Percentiles rank a stretch among this genome's conserved stretches.
Evolutionary conservation across 2,797 vertebrate species (phyloP).

Genomic region (Myotis daubentonii): DNA sequence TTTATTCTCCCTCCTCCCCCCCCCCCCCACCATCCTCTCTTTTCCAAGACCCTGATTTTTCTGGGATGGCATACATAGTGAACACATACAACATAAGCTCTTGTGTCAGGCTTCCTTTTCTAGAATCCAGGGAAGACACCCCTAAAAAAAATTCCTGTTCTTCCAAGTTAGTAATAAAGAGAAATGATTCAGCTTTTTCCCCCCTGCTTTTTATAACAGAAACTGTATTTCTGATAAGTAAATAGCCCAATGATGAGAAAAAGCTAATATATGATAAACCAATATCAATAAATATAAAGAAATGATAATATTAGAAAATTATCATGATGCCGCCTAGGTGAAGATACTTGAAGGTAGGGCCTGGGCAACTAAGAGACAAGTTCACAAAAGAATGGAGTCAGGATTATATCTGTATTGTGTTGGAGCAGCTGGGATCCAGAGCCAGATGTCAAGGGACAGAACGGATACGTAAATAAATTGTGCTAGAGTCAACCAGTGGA

Average conservation of each 20-base stretch:
- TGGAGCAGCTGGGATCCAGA: not conserved
- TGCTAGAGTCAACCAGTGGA: not conserved
- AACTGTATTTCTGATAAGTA: not conserved
- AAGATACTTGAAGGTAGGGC: not conserved
- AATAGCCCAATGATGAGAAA: not conserved
- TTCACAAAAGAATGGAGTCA: not conserved
- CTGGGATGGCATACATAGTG: not conserved
- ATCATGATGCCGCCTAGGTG: not conserved
- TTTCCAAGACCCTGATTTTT: not conserved
- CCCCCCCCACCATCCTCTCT: not conserved
- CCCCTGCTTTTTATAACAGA: not conserved
- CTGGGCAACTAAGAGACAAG: not conserved
- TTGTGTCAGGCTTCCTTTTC: not conserved
- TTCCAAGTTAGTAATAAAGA: not conserved
- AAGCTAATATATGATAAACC: not conserved
- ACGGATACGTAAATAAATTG: not conserved
- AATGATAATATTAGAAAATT: not conserved
- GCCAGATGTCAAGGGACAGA: not conserved
- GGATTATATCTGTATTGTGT: not conserved
- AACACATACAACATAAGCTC: not conserved
- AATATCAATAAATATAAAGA: not conserved
- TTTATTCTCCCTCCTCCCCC: not conserved
- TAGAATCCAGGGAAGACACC: not conserved
- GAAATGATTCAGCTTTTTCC: not conserved
- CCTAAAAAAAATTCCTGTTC: not conserved